Evolutionary conservation across 2,113 vertebrate species (phyloP).

Genomic region (Hyperopisus bebe): DNA sequence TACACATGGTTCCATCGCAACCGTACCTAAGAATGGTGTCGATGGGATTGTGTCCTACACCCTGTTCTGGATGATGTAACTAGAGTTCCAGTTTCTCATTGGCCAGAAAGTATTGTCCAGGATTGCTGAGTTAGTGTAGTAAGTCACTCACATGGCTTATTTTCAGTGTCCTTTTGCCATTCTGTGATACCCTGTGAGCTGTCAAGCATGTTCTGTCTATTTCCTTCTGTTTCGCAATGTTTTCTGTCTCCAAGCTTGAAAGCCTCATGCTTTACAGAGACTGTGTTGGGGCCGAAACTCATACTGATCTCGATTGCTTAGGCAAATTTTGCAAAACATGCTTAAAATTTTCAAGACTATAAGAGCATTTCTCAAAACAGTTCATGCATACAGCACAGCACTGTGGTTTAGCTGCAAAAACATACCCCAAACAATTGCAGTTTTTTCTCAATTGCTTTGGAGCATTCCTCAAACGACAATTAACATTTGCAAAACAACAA

Average conservation of each 20-base stretch:
- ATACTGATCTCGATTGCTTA: neutral
- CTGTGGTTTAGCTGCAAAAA: no score
- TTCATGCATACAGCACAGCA: neutral
- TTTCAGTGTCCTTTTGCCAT: neutral
- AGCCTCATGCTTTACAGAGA: neutral
- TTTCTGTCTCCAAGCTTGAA: neutral
- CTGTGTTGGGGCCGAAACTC: neutral
- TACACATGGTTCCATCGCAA: neutral
- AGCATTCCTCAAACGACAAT: no score
- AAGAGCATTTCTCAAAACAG: neutral
- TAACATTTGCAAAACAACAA: no score
- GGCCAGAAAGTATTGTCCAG: neutral
- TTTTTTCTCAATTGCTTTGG: no score
- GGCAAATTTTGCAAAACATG: neutral
- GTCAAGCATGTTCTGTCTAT: neutral
- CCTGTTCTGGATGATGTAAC: neutral
- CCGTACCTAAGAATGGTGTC: neutral
- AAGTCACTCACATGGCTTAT: neutral
- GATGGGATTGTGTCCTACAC: neutral
- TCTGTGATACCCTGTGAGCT: neutral
- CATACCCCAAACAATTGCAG: no score
- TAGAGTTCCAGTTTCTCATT: neutral
- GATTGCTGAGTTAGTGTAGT: neutral
- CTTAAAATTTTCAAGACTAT: neutral
- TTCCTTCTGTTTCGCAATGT: neutral